Evolutionary conservation across 2,113 vertebrate species (phyloP).

Genomic region (Trematocara nigrifrons): DNA sequence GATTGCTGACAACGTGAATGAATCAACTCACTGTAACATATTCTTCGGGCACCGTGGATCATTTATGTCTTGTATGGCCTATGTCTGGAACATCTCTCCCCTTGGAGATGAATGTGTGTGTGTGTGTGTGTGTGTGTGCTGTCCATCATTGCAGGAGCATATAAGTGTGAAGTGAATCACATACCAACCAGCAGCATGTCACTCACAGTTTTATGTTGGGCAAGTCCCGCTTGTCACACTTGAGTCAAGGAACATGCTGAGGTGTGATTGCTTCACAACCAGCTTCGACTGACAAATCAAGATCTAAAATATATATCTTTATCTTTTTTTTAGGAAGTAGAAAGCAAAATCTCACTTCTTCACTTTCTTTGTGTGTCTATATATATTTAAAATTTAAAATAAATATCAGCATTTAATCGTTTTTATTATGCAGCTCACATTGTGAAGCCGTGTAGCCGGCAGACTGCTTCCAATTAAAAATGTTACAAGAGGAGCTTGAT

Average conservation of each 20-base stretch:
- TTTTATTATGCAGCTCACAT: background rate
- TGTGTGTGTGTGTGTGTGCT: conserved; percentile 22
- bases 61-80: conserved; percentile 47
- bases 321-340: background rate
- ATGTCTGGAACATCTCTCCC: conserved; percentile 45
- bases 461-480: conserved; percentile 13
- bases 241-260: background rate
- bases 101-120: conserved; percentile 5
- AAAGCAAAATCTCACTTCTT: background rate
- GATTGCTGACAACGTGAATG: conserved; percentile 34
- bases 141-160: conserved; percentile 47
- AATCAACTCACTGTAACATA: conserved; percentile 21
- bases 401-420: background rate
- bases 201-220: conserved; percentile 39
- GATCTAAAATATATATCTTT: background rate
- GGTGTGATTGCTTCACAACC: background rate
- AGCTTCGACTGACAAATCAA: background rate
- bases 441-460: background rate
- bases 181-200: conserved; percentile 33
- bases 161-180: conserved; percentile 58
- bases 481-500: background rate
- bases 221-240: conserved; percentile 33
- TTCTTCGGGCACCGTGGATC: conserved; percentile 38
- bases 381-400: background rate
- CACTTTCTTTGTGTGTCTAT: background rate